Percentiles rank a stretch among this genome's conserved stretches.
Conservation (phyloP, 2,113 vertebrate species). For the Pantherophis guttatus region DNA sequence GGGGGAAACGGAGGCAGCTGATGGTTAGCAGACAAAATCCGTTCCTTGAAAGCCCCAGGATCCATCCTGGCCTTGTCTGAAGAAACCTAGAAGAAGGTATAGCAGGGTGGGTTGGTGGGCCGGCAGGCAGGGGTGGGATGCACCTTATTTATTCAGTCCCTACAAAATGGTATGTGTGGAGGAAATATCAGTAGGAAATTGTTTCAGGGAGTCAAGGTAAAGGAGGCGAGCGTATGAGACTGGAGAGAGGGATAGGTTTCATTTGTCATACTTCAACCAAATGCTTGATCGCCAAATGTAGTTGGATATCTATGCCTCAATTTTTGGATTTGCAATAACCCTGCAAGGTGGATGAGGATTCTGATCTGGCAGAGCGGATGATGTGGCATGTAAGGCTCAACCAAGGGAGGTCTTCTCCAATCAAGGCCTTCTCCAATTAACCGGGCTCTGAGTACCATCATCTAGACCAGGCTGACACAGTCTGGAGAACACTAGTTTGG, state of each 20-base stretch:
- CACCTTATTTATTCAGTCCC: background rate
- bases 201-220: background rate
- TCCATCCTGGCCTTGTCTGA: background rate
- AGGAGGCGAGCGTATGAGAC: background rate
- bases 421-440: background rate
- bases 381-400: background rate
- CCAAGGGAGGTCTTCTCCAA: background rate
- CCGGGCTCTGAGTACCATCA: background rate
- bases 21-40: background rate
- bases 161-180: too few species aligned
- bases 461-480: background rate
- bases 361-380: background rate
- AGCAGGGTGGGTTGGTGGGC: background rate
- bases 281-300: too few species aligned
- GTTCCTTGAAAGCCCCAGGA: background rate
- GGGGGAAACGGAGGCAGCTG: background rate
- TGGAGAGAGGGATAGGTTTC: too few species aligned
- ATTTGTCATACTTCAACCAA: background rate
- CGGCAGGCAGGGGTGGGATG: background rate
- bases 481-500: background rate
- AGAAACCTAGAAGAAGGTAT: conserved; percentile 1
- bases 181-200: background rate
- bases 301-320: too few species aligned
- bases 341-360: background rate
- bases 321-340: background rate